Percentiles rank a stretch among this genome's conserved stretches.
phyloP scores from a whole-genome alignment of 2,797 vertebrate species.

The Masticophis lateralis region DNA sequence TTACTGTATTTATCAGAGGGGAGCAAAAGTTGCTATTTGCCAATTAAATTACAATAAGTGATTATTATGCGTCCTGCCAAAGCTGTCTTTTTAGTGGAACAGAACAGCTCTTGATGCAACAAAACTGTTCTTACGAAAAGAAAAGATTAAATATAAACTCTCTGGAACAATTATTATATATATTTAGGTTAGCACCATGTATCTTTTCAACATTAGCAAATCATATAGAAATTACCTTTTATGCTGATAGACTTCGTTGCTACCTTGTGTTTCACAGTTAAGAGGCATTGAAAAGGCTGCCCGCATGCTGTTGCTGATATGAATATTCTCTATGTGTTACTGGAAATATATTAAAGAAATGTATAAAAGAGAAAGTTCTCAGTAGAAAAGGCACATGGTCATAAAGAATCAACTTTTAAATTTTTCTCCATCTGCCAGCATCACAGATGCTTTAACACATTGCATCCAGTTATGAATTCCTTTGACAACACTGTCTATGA shows the following conservation, averaged over 20 bases:
- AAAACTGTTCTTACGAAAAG: not conserved
- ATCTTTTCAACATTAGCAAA: not conserved
- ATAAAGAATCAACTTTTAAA: not conserved
- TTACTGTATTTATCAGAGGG: conserved; percentile 12
- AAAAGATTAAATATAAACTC: not conserved
- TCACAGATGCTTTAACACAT: no score
- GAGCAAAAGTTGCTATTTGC: not conserved
- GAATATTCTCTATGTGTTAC: not conserved
- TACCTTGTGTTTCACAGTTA: not conserved
- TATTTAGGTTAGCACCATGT: not conserved
- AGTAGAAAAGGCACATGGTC: not conserved
- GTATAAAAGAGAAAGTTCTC: not conserved
- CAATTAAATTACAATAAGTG: conserved; percentile 28
- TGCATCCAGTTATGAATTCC: not conserved
- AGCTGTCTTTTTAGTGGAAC: not conserved
- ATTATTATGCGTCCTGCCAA: not conserved
- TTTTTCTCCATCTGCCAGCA: not conserved
- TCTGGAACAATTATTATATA: not conserved
- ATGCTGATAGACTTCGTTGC: not conserved
- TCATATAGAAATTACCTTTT: not conserved
- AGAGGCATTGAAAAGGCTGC: not conserved
- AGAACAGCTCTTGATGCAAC: not conserved
- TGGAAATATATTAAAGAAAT: not conserved
- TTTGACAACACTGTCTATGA: no score
- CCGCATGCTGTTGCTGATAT: not conserved